These are phyloP conservation scores for Rhyacophila brunnea DNA, from an alignment of 1,140 invertebrate genomes.

Conservation along the genomic window DNA sequence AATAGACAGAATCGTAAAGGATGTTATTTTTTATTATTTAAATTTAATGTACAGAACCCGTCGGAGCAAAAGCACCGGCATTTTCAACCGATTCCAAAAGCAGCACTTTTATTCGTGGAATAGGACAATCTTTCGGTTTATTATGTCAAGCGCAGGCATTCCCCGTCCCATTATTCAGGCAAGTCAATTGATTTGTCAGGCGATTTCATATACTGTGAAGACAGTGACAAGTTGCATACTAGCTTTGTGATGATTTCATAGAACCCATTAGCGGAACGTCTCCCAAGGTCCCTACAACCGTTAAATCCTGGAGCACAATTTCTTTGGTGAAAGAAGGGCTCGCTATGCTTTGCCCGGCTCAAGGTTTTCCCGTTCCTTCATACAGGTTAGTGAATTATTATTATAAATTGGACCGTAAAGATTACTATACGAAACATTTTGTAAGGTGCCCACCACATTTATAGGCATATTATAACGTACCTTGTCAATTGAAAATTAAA, in stretches of 20 bases:
- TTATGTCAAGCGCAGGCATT: slow-evolving; percentile 79
- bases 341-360: slow-evolving; percentile 64
- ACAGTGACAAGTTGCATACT: no score
- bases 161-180: slow-evolving; percentile 72
- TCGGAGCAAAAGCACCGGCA: slow-evolving; percentile 65
- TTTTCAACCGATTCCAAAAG: slow-evolving; percentile 67
- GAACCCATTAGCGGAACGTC: slow-evolving; percentile 61
- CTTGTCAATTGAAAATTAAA: no score
- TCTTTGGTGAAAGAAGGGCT: slow-evolving; percentile 48
- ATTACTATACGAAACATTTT: no score
- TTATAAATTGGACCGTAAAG: no score
- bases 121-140: slow-evolving; percentile 56
- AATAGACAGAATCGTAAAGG: no score
- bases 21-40: no score
- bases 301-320: slow-evolving; percentile 44
- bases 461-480: no score
- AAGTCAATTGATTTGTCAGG: slow-evolving; percentile 45
- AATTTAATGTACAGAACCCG: slow-evolving; percentile 61
- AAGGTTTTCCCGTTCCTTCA: slow-evolving; percentile 66
- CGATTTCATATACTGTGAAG: no score
- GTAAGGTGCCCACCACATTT: no score
- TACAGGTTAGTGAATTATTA: slow-evolving; percentile 59
- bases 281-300: slow-evolving; percentile 56
- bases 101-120: slow-evolving; percentile 58
- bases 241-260: slow-evolving; percentile 34